Evolutionary conservation across 2,888 invertebrate species (phyloP).

Genomic region (Chesias legatella): DNA sequence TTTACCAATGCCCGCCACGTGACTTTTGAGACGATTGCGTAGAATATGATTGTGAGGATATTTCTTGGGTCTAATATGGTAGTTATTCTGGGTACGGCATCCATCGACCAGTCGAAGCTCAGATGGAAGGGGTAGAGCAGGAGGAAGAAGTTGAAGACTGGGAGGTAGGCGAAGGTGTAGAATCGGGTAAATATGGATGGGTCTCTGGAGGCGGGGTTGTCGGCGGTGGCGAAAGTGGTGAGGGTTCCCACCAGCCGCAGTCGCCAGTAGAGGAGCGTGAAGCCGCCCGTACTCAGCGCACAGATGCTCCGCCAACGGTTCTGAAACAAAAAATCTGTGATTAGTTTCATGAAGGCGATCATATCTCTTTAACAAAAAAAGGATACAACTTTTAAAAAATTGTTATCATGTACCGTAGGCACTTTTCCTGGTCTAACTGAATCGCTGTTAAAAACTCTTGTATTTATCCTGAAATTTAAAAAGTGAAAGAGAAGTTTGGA

Average conservation of each 20-base stretch:
- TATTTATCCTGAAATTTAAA: conserved; percentile 30
- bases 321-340: conserved; percentile 75
- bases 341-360: conserved; percentile 2
- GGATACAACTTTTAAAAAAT: no score
- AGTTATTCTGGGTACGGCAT: conserved; percentile 93
- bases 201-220: conserved; percentile 97
- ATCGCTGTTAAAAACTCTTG: conserved; percentile 34
- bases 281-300: conserved; percentile 83
- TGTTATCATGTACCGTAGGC: no score
- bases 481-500: conserved; percentile 33
- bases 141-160: conserved; percentile 93
- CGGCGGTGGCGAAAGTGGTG: conserved; percentile 94
- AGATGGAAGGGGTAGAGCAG: conserved; percentile 92
- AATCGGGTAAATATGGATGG: conserved; percentile 89
- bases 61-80: conserved; percentile 90
- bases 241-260: conserved; percentile 87
- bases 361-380: no score
- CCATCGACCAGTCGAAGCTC: conserved; percentile 99
- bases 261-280: conserved; percentile 86
- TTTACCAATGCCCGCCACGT: conserved; percentile 60
- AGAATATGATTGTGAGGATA: conserved; percentile 87
- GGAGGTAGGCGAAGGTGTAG: conserved; percentile 95
- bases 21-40: conserved; percentile 76
- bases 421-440: no score
- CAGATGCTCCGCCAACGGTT: conserved; percentile 86